phyloP scores from a whole-genome alignment of 2,113 vertebrate genomes.

The Melanotaenia duboulayi region DNA sequence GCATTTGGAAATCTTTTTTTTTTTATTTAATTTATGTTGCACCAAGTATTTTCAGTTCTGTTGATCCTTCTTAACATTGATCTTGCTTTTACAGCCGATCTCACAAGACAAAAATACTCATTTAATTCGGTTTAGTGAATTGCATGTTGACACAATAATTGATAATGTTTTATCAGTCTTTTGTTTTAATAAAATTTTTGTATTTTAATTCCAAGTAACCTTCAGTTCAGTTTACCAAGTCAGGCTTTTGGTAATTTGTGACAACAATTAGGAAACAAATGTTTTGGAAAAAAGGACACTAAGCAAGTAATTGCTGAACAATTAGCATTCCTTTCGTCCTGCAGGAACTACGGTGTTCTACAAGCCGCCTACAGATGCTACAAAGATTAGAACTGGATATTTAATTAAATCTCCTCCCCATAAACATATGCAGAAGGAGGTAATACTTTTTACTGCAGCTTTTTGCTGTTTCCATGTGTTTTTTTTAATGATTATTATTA shows the following conservation, averaged over 20 bases:
- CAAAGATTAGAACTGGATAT: conserved; percentile 68
- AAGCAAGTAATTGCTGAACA: background rate
- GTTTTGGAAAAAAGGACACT: background rate
- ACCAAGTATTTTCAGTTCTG: background rate
- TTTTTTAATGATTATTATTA: too few species aligned
- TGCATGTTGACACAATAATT: too few species aligned
- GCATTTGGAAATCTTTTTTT: conserved; percentile 9
- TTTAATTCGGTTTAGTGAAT: background rate
- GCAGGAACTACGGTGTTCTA: conserved; percentile 54
- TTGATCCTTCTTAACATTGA: too few species aligned
- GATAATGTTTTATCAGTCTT: too few species aligned
- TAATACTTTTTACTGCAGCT: conserved; percentile 1
- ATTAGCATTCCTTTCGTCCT: background rate
- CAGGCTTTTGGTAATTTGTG: background rate
- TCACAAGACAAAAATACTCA: background rate
- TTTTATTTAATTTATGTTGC: background rate
- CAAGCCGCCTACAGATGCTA: background rate
- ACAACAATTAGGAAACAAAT: background rate
- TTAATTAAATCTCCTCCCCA: conserved; percentile 78
- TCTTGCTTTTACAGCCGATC: background rate
- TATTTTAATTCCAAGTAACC: background rate
- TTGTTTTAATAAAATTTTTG: too few species aligned
- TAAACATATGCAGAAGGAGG: conserved; percentile 45
- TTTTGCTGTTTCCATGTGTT: background rate
- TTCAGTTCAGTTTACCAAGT: background rate